phyloP scores from a whole-genome alignment of 2,888 invertebrate species.

The Yponomeuta plumbellus region DNA sequence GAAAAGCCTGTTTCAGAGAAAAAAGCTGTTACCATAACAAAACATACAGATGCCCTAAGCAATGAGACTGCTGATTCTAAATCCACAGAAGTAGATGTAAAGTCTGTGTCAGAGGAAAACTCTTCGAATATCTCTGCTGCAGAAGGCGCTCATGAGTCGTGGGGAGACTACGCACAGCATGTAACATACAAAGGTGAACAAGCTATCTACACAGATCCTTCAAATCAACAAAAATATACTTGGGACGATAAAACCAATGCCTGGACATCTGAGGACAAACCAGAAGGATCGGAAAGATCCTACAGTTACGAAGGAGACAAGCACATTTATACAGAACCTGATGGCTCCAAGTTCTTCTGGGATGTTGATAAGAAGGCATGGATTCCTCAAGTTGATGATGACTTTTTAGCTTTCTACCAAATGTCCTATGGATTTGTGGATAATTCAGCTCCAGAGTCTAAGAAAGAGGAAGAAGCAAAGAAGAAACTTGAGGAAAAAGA shows the following conservation, averaged over 20 bases:
- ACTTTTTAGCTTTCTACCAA: conserved; percentile 97
- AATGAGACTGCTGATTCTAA: not conserved
- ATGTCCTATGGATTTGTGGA: conserved; percentile 94
- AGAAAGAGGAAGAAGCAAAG: conserved; percentile 40
- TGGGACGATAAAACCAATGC: conserved; percentile 75
- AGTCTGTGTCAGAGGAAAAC: not conserved
- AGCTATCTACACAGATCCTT: conserved; percentile 86
- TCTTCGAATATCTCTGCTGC: not conserved
- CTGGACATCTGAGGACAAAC: conserved; percentile 60
- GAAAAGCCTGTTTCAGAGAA: not conserved
- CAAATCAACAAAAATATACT: conserved; percentile 79
- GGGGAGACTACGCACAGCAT: conserved; percentile 74
- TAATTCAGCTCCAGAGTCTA: conserved; percentile 55
- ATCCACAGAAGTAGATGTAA: conserved; percentile 39
- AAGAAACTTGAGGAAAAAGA: conserved; percentile 47
- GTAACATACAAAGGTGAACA: conserved; percentile 82
- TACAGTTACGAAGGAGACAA: conserved; percentile 87
- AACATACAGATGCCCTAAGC: not conserved
- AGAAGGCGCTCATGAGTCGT: conserved; percentile 29
- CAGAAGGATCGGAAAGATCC: conserved; percentile 48
- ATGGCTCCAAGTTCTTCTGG: conserved; percentile 95
- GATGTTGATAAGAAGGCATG: conserved; percentile 93
- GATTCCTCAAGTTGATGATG: conserved; percentile 98
- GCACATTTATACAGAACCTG: conserved; percentile 87
- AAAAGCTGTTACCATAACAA: not conserved